Conservation (phyloP, 2,113 vertebrate species). For the Empidonax traillii region DNA sequence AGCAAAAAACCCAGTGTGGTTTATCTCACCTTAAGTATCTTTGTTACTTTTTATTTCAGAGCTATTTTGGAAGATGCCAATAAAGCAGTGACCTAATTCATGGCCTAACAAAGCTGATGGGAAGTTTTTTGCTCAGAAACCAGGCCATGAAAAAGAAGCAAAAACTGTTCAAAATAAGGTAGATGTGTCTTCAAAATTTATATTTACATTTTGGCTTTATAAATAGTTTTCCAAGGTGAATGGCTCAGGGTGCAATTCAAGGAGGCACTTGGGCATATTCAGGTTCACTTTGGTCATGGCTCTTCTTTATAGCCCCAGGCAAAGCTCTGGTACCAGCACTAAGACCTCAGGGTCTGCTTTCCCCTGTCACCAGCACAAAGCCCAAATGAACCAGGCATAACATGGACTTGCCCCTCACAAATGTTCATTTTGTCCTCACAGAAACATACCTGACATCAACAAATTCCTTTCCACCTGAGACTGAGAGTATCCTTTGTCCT, state of each 20-base stretch:
- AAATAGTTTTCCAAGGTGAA: not conserved
- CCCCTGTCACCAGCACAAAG: not conserved
- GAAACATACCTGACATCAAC: not conserved
- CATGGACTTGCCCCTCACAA: fast-evolving
- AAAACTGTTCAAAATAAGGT: not conserved
- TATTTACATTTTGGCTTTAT: not conserved
- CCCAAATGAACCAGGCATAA: not conserved
- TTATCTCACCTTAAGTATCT: not conserved
- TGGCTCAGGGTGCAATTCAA: not conserved
- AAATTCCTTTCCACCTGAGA: not conserved
- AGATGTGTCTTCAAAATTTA: not conserved
- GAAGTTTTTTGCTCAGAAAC: not conserved
- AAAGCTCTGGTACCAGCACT: not conserved
- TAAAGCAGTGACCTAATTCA: conserved; percentile 14
- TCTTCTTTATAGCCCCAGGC: not conserved
- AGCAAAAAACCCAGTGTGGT: not conserved
- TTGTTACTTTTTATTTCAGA: not conserved
- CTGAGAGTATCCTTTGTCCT: not conserved
- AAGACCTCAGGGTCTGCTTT: not conserved
- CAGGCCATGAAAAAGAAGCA: not conserved
- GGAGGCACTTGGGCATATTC: not conserved
- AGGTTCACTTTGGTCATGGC: not conserved
- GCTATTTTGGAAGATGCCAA: conserved; percentile 13
- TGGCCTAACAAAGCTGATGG: not conserved
- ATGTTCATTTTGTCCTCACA: not conserved